Percentiles rank a stretch among this genome's conserved stretches.
Conservation (phyloP, 2,797 vertebrate species). For the Brachyrhaphis roseni region DNA sequence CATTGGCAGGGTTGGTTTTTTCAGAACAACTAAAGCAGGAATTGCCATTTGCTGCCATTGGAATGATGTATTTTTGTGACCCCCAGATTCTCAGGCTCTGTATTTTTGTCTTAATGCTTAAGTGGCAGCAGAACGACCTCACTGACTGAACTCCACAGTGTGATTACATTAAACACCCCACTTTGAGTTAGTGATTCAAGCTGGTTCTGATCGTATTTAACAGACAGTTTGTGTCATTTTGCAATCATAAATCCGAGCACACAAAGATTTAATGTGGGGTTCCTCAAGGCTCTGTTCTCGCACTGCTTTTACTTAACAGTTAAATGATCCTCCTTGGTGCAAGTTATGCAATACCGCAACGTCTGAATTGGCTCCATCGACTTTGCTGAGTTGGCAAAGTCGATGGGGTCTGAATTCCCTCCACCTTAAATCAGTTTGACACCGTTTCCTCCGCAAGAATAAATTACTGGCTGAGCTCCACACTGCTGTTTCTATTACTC, state of each 20-base stretch:
- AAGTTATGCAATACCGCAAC: too few species aligned
- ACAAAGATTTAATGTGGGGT: background rate
- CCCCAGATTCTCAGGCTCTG: too few species aligned
- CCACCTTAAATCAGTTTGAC: background rate
- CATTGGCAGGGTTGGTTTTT: background rate
- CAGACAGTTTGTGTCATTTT: background rate
- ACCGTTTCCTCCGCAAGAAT: background rate
- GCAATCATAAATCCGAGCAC: background rate
- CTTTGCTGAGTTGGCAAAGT: background rate
- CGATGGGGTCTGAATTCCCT: background rate
- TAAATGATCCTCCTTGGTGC: too few species aligned
- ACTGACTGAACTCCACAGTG: background rate
- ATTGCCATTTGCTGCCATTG: background rate
- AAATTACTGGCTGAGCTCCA: background rate
- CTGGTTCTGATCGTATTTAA: background rate
- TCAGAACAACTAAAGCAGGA: background rate
- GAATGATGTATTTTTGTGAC: background rate
- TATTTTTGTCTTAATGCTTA: too few species aligned
- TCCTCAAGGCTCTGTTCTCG: background rate
- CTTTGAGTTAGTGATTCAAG: background rate
- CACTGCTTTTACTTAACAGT: background rate
- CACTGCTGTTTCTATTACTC: background rate
- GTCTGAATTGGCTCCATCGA: too few species aligned
- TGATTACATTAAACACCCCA: background rate
- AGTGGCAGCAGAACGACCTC: background rate